Base-by-base conservation (phyloP, 2,888 invertebrate species). In the Ptychoptera albimana region DNA sequence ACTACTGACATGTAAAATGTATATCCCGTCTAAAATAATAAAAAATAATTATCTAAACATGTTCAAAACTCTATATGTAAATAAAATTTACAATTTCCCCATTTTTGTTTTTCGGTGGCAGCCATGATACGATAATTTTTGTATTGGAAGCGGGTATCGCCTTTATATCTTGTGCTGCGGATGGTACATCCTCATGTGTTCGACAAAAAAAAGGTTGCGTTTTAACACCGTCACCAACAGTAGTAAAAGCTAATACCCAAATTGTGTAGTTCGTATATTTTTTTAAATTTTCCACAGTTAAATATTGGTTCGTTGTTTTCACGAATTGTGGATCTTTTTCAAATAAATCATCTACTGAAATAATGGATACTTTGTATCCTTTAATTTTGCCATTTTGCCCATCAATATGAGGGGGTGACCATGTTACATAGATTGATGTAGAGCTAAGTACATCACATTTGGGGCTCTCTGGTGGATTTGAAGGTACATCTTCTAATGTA, bases 191-290 rank as follows among this genome's bases (percentile, higher is more conserved):
- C 71, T 91, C 88, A 57, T 86, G 82, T 23, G 92, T 92, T 53
- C 82, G 79, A 56, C 91, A 88, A 61, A 78, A 87, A 41, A 89
- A 77, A 0, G 88, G 82, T 11, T 78, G 74, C 49, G 88, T 88
- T 52, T 83, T 73, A 14, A 83, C 82, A 8, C 93, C 93, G 60
- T 93, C 92, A 0, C 93, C 93, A 39, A 83, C 82, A 34, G 81
- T 74, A 1, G 93, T 93, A 64, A 79, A 91, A 8, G 91, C 91
- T 58, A 87, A 71, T 32, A 89, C 87, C 51, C 87, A 83, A 43
- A 93, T 82, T 32, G 89, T 89, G 63, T 93, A 93, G 69, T 93
- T 93, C 30, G 91, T 89, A 65, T 79, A 89, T 55, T 87, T 82
- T 56, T 80, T 75, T 45, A 92, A 68, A 39, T 82, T 82, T 46